Evolutionary conservation across 37 sponge, comb jelly and placozoan species (phyloP).

Genomic region (Halisarca cf. caerulea): DNA sequence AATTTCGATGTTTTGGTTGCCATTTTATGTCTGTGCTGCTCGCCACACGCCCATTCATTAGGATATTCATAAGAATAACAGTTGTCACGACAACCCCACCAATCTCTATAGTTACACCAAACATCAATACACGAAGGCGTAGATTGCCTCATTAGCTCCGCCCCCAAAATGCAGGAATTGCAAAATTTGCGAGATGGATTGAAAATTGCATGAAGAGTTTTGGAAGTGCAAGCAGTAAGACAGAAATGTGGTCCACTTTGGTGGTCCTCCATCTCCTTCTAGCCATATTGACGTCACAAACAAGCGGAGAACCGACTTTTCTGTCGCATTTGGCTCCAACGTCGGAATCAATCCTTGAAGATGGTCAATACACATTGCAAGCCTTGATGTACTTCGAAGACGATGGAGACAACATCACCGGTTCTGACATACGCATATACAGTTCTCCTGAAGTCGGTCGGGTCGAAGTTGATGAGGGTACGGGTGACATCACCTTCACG

Average conservation of each 20-base stretch:
- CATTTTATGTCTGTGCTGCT: not conserved
- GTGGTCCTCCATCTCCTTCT: not conserved
- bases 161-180: conserved; percentile 18
- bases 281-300: not conserved
- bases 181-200: not conserved
- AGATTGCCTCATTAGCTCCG: not conserved
- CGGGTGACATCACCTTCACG: conserved; percentile 63
- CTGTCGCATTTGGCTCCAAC: not conserved
- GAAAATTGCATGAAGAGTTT: not conserved
- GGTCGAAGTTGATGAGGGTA: conserved; percentile 27
- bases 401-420: conserved; percentile 63
- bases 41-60: not conserved
- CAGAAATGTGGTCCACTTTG: not conserved
- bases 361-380: conserved; percentile 52
- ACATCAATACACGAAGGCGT: conserved; percentile 26
- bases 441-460: conserved; percentile 48
- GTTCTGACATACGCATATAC: conserved; percentile 51
- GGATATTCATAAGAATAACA: not conserved
- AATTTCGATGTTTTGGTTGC: conserved; percentile 12
- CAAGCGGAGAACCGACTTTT: not conserved
- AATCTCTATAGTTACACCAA: conserved; percentile 14
- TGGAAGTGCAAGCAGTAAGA: not conserved
- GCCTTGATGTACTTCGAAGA: conserved; percentile 71
- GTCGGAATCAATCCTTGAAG: conserved; percentile 53
- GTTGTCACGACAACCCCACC: conserved; percentile 1